Evolutionary conservation across 2,113 vertebrate species (phyloP).

Genomic region (Dissostichus mawsoni): DNA sequence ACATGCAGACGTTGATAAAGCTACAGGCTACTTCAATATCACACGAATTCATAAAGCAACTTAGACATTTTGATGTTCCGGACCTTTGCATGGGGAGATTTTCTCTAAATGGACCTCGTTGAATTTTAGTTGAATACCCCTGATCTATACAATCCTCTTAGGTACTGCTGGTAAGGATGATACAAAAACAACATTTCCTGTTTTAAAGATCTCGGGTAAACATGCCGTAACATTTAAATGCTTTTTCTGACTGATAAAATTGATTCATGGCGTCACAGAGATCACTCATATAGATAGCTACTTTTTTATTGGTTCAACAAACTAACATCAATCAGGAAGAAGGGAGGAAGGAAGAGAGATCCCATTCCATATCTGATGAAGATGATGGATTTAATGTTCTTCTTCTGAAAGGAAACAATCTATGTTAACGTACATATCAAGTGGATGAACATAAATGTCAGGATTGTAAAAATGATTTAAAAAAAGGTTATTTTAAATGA

Average conservation of each 20-base stretch:
- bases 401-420: conserved; percentile 13
- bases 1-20: too few species aligned
- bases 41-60: too few species aligned
- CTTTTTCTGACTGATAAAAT: background rate
- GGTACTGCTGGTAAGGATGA: background rate
- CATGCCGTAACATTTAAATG: background rate
- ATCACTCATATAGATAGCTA: background rate
- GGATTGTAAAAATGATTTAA: background rate
- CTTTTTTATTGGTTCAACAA: conserved; percentile 8
- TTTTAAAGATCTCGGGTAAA: background rate
- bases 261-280: background rate
- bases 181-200: conserved; percentile 17
- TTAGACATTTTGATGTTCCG: too few species aligned
- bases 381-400: background rate
- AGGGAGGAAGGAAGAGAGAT: background rate
- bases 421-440: conserved; percentile 1
- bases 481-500: background rate
- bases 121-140: too few species aligned
- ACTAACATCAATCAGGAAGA: background rate
- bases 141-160: conserved; percentile 24
- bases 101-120: too few species aligned
- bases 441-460: background rate
- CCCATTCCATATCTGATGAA: conserved; percentile 3
- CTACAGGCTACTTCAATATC: too few species aligned
- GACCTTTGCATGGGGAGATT: too few species aligned